Evolutionary conservation across 2,888 invertebrate genomes (phyloP).

Genomic region (Coleophora deauratella): DNA sequence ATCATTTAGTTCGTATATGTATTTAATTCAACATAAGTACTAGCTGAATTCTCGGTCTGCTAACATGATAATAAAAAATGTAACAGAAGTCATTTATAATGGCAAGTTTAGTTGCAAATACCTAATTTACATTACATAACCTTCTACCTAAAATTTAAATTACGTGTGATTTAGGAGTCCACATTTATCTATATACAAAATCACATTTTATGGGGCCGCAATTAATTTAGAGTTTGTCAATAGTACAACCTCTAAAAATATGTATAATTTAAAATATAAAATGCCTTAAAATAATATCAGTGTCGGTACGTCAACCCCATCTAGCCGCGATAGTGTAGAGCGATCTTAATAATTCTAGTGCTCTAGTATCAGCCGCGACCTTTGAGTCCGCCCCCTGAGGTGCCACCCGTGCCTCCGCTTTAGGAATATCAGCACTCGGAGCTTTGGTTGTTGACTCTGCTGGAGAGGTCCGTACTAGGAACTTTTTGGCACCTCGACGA

Average conservation of each 20-base stretch:
- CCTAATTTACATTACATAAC: constrained; percentile 10
- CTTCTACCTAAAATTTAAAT: constrained; percentile 16
- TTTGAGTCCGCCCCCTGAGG: constrained; percentile 41
- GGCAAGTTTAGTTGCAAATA: too few relatives aligned
- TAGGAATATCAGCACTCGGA: constrained; percentile 42
- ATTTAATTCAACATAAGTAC: too few relatives aligned
- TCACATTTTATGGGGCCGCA: constrained; percentile 13
- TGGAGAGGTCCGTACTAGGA: constrained; percentile 28
- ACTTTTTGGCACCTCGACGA: constrained; percentile 54
- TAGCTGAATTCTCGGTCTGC: too few relatives aligned
- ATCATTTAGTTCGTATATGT: too few relatives aligned
- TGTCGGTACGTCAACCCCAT: constrained; percentile 74
- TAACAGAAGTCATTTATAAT: constrained; percentile 5
- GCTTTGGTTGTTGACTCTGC: constrained; percentile 33
- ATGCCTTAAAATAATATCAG: neutral
- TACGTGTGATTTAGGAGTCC: constrained; percentile 12
- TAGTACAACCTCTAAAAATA: constrained; percentile 37
- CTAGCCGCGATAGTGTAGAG: constrained; percentile 88
- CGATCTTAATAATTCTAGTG: constrained; percentile 86
- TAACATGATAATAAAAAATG: too few relatives aligned
- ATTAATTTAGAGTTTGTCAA: constrained; percentile 15
- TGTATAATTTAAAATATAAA: too few relatives aligned
- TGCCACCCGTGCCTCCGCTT: constrained; percentile 56
- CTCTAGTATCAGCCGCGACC: constrained; percentile 81
- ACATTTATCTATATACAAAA: constrained; percentile 22